phyloP scores from a whole-genome alignment of 2,888 invertebrate genomes.

The Salticus scenicus region DNA sequence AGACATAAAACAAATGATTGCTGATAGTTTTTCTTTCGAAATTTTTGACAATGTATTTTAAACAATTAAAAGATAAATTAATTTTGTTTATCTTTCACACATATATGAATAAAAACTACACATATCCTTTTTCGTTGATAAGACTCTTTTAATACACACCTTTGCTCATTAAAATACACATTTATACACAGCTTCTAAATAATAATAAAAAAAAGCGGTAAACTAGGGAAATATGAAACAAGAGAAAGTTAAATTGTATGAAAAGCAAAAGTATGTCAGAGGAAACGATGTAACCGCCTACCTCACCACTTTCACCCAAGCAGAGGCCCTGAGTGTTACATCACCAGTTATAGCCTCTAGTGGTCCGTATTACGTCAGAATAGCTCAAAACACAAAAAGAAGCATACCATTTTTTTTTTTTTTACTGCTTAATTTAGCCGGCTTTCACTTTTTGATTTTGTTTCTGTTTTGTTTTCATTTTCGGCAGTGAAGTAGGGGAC shows the following conservation, averaged over 20 bases:
- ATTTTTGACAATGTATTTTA: too few relatives aligned
- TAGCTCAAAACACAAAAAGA: too few relatives aligned
- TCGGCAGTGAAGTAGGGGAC: background rate
- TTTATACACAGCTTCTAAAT: too few relatives aligned
- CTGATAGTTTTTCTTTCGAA: too few relatives aligned
- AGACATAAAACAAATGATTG: too few relatives aligned
- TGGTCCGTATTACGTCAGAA: too few relatives aligned
- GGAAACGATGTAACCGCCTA: background rate
- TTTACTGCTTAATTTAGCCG: background rate
- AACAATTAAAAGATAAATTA: too few relatives aligned
- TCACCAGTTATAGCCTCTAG: background rate
- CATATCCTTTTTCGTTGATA: too few relatives aligned
- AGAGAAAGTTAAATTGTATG: background rate
- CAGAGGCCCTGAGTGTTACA: background rate
- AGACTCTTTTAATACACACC: too few relatives aligned
- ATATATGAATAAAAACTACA: too few relatives aligned
- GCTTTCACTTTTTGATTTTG: background rate
- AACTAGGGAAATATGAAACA: background rate
- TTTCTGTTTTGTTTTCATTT: background rate
- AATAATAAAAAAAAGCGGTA: background rate
- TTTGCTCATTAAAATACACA: too few relatives aligned
- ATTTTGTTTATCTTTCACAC: too few relatives aligned
- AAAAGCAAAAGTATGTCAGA: background rate
- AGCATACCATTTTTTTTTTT: background rate
- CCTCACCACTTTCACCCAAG: constrained; percentile 1